A percentile compares a stretch with the other conserved stretches of the same genome.
phyloP scores from a whole-genome alignment of 1,140 invertebrate genomes.

The Himalopsyche phryganea region DNA sequence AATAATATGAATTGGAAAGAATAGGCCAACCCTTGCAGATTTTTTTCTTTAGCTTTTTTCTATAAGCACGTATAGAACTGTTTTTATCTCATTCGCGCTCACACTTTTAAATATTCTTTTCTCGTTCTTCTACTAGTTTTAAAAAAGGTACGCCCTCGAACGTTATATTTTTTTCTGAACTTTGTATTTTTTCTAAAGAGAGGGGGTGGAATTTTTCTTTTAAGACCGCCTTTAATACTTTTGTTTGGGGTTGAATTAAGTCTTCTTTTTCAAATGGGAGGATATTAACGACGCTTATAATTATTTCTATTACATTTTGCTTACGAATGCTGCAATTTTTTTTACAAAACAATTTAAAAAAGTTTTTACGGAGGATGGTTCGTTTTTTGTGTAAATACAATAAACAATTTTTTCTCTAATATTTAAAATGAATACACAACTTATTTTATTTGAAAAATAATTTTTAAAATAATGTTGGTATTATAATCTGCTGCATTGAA shows the following conservation, averaged over 20 bases:
- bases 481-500: too few relatives aligned
- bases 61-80: slow-evolving; percentile 20
- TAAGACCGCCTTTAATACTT: slow-evolving; percentile 10
- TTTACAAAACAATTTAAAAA: too few relatives aligned
- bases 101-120: neutral
- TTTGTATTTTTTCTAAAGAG: slow-evolving; percentile 16
- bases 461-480: too few relatives aligned
- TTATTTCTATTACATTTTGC: too few relatives aligned
- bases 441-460: too few relatives aligned
- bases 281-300: too few relatives aligned
- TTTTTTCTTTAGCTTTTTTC: slow-evolving; percentile 30
- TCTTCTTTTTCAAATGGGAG: neutral
- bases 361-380: too few relatives aligned
- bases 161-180: slow-evolving; percentile 18
- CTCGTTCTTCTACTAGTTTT: slow-evolving; percentile 12
- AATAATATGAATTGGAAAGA: slow-evolving; percentile 25
- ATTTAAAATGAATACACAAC: too few relatives aligned
- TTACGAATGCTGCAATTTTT: too few relatives aligned
- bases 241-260: slow-evolving; percentile 5
- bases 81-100: slow-evolving; percentile 14
- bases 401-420: too few relatives aligned
- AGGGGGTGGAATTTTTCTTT: slow-evolving; percentile 12
- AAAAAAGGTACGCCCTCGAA: slow-evolving; percentile 1
- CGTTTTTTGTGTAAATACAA: too few relatives aligned
- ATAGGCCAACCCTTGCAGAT: slow-evolving; percentile 23